Evolutionary conservation across 1,140 invertebrate species (phyloP).

Genomic region (Caenorhabditis inopinata): DNA sequence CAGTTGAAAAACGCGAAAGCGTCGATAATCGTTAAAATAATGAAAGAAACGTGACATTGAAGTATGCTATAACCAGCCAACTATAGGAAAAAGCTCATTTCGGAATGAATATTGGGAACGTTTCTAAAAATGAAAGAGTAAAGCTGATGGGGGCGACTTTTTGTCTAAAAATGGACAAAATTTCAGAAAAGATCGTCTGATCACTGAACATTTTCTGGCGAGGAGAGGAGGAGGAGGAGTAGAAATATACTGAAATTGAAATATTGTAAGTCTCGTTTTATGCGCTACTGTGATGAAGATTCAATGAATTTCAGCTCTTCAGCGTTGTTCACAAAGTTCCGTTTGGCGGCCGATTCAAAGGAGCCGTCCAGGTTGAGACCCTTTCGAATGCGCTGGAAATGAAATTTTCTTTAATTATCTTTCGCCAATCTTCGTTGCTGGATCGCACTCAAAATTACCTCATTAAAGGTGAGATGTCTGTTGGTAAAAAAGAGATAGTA

Average conservation of each 20-base stretch:
- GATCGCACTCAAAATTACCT: conserved; percentile 40
- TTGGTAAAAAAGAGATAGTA: conserved; percentile 49
- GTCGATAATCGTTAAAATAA: too few species aligned
- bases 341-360: neutral
- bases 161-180: conserved; percentile 19
- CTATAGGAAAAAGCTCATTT: neutral
- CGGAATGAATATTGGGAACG: too few species aligned
- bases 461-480: conserved; percentile 35
- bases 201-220: neutral
- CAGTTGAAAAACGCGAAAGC: too few species aligned
- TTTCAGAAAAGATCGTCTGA: neutral
- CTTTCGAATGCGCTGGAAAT: neutral
- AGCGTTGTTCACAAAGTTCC: neutral
- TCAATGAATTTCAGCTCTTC: conserved; percentile 25
- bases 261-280: neutral
- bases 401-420: neutral
- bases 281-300: neutral
- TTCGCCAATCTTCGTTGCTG: too few species aligned
- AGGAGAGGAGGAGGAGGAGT: neutral
- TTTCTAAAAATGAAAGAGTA: too few species aligned
- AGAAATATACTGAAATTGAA: neutral
- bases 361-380: conserved; percentile 2
- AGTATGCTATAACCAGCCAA: too few species aligned
- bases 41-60: too few species aligned
- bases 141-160: neutral